Conservation (phyloP, 2,888 invertebrate species). For the Ennomos erosarius region DNA sequence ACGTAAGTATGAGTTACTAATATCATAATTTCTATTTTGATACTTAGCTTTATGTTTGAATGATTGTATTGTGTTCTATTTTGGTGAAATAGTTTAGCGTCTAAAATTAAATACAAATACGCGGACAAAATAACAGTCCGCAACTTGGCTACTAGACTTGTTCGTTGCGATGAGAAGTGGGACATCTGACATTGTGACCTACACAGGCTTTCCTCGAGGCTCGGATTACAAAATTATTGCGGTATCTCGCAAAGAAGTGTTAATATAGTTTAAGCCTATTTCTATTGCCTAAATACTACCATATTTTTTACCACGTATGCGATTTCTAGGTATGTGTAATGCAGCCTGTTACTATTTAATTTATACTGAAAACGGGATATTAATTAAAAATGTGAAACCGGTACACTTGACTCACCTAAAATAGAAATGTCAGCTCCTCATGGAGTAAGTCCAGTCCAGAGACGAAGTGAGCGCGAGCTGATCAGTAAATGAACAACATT, state of each 20-base stretch:
- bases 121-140: constrained; percentile 71
- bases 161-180: constrained; percentile 73
- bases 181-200: constrained; percentile 75
- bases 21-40: no score
- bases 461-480: constrained; percentile 56
- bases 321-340: constrained; percentile 26
- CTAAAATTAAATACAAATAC: constrained; percentile 42
- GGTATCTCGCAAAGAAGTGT: constrained; percentile 34
- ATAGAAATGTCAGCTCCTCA: constrained; percentile 68
- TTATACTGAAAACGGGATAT: constrained; percentile 16
- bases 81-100: constrained; percentile 19
- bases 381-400: constrained; percentile 27
- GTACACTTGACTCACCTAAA: constrained; percentile 61
- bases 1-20: no score
- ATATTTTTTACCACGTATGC: not conserved
- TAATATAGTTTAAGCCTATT: constrained; percentile 18
- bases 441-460: constrained; percentile 66
- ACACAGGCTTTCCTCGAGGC: constrained; percentile 63
- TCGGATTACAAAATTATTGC: constrained; percentile 43
- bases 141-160: constrained; percentile 62
- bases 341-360: not conserved
- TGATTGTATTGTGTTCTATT: constrained; percentile 6
- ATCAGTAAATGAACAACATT: constrained; percentile 76
- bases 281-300: not conserved
- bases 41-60: no score